These are phyloP conservation scores for Aratinga solstitialis DNA, from an alignment of 2,797 vertebrate species.

Conservation along the genomic window DNA sequence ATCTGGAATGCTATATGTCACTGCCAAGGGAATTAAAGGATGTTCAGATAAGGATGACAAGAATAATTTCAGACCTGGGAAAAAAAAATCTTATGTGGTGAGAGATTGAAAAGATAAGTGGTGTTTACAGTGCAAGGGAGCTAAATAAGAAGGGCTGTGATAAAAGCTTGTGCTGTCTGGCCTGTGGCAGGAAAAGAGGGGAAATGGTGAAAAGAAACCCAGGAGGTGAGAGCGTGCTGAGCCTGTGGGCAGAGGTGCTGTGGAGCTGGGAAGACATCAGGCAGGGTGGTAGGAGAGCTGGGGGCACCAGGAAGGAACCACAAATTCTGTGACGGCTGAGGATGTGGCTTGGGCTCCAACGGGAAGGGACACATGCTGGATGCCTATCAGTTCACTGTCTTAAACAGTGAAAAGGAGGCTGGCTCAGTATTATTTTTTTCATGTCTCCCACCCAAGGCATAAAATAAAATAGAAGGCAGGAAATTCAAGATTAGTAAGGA, in stretches of 20 bases:
- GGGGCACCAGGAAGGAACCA: neutral
- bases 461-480: neutral
- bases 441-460: neutral
- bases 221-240: neutral
- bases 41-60: conserved; percentile 68
- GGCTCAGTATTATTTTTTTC: neutral
- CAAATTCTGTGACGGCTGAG: neutral
- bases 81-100: conserved; percentile 11
- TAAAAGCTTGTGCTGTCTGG: conserved; percentile 12
- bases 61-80: conserved; percentile 66
- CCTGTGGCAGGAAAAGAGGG: neutral
- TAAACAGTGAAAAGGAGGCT: neutral
- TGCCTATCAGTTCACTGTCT: neutral
- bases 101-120: conserved; percentile 67
- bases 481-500: neutral
- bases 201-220: neutral
- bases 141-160: conserved; percentile 56
- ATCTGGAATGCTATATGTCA: conserved; percentile 63
- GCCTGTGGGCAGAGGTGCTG: neutral
- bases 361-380: neutral
- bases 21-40: conserved; percentile 68
- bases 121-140: conserved; percentile 50
- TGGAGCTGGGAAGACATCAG: neutral
- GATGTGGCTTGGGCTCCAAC: neutral
- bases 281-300: neutral